Base-by-base conservation (phyloP, 2,113 vertebrate species). In the Salminus brasiliensis region DNA sequence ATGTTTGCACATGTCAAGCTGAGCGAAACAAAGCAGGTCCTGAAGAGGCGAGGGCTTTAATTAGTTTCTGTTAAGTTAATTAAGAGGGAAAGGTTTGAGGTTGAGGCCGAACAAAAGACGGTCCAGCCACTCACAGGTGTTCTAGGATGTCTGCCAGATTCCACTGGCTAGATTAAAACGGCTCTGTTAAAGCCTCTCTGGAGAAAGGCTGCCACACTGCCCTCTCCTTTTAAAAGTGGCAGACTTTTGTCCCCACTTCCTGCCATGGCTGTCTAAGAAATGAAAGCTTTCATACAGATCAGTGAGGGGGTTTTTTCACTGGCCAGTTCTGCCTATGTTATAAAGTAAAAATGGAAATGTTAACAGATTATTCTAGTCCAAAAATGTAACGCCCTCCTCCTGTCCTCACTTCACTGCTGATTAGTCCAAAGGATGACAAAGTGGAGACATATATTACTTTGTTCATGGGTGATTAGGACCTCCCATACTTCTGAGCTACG, bases 1-100 rank as follows among this genome's bases (percentile, higher is more conserved):
- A 78, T 87, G 85, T 88, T 73, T 89, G 88, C 72, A 15, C 25
- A 32, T 72, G 69, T 73, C 81, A 65, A 47, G 79, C 74, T 68
- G 81, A 79, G 81, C 53, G 4, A 27, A 47, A 77, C 74, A 78
- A 68, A 59, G 66, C 78, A 81, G 82, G 72, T 89, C 89, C 89
- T 90, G 89, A 85, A 88, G 84, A 83, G 85, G 77, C 89, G 88
- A 89, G 89, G 88, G 88, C 89, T 91, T 94, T 94, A 93, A 93
- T 93, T 93, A 92, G 91, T 92, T 93, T 94, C 90, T 91, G 87
- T 91, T 88, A 89, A 91, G 89, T 94, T 92, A 92, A 93, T 94
- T 93, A 93, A 88, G 87, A 78, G 89, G 85, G 87, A 88, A 79
- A 93, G 91, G 89, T 92, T 91, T 88, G 90, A 88, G 90, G 88